A percentile compares a stretch with the other conserved stretches of the same genome.
phyloP scores from a whole-genome alignment of 2,888 invertebrate species.

The Gortyna flavago region DNA sequence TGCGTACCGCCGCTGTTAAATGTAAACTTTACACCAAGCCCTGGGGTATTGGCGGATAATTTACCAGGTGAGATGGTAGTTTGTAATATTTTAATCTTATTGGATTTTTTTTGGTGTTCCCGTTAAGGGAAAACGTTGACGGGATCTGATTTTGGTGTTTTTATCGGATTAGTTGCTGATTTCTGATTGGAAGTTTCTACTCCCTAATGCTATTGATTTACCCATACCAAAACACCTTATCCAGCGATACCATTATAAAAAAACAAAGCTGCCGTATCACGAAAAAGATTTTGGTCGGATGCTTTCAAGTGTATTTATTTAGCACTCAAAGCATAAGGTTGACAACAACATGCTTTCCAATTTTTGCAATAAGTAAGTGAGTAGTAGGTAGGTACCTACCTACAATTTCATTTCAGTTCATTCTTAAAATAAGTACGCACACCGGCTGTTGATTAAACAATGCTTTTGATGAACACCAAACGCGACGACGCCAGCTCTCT shows the following conservation, averaged over 20 bases:
- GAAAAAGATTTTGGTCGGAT: background rate
- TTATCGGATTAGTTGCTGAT: background rate
- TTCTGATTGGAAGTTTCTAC: background rate
- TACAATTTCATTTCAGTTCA: slow-evolving; percentile 8
- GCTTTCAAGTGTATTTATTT: too few relatives aligned
- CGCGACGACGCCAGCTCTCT: slow-evolving; percentile 65
- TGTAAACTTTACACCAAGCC: slow-evolving; percentile 73
- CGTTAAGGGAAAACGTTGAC: too few relatives aligned
- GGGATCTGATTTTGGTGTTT: background rate
- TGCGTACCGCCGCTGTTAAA: slow-evolving; percentile 60
- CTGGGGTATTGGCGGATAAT: slow-evolving; percentile 75
- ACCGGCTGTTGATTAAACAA: slow-evolving; percentile 77
- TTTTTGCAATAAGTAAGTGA: background rate
- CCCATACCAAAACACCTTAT: background rate
- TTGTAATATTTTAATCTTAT: slow-evolving; percentile 63
- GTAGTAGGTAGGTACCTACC: background rate
- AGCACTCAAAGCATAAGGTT: too few relatives aligned
- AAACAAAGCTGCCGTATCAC: background rate
- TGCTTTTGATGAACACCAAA: slow-evolving; percentile 79
- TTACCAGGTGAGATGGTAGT: slow-evolving; percentile 66
- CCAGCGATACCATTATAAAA: background rate
- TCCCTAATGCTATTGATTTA: background rate
- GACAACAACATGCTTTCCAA: background rate
- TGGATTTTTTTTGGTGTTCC: slow-evolving; percentile 44
- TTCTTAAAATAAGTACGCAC: slow-evolving; percentile 24